Evolutionary conservation across 2,797 vertebrate genomes (phyloP).

Genomic region (Thaleichthys pacificus): DNA sequence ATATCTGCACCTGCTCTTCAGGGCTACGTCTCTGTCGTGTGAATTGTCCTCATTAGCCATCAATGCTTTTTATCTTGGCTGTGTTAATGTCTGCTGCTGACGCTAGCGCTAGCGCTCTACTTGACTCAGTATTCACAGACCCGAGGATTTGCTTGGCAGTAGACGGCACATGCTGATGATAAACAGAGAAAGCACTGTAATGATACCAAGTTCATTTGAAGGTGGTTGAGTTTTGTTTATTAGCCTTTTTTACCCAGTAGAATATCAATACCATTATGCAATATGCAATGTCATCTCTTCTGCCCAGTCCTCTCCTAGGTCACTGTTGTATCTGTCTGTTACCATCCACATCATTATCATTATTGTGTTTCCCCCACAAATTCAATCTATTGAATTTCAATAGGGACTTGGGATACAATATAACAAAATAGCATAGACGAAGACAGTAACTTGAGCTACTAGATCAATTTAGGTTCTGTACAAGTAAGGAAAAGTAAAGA

Average conservation of each 20-base stretch:
- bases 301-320: no score
- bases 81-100: conserved; percentile 3
- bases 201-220: conserved; percentile 3
- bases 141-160: neutral
- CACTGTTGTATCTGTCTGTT: neutral
- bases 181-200: neutral
- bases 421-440: no score
- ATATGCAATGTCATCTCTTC: neutral
- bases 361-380: neutral
- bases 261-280: conserved; percentile 1
- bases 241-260: neutral
- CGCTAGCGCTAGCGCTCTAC: neutral
- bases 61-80: conserved; percentile 12
- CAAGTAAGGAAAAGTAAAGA: conserved; percentile 14
- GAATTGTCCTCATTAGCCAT: neutral
- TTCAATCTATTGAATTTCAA: neutral
- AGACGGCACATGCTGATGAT: neutral
- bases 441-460: neutral
- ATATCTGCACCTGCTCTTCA: conserved; percentile 20
- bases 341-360: neutral
- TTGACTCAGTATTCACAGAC: neutral
- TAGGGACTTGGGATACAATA: neutral
- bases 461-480: neutral
- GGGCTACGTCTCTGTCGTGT: neutral
- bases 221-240: conserved; percentile 4